Evolutionary conservation across 2,797 vertebrate genomes (phyloP).

Genomic region (Thamnophis elegans): DNA sequence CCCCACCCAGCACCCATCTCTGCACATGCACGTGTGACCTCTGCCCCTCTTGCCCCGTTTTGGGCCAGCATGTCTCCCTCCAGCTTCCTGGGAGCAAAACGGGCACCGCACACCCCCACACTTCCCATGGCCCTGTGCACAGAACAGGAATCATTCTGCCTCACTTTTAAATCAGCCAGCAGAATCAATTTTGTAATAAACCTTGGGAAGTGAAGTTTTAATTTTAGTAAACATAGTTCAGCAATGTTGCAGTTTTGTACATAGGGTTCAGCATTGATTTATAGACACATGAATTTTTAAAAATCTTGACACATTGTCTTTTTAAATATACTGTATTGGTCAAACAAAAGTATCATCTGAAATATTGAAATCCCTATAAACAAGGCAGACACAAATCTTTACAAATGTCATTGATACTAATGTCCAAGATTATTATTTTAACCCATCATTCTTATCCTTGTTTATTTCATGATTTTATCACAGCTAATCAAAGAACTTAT

Average conservation of each 20-base stretch:
- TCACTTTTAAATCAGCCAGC: neutral
- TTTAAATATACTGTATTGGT: neutral
- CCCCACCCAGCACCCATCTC: no score
- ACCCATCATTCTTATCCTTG: neutral
- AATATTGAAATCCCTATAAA: neutral
- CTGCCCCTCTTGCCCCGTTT: no score
- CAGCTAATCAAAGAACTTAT: neutral
- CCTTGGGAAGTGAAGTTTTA: neutral
- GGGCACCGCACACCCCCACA: no score
- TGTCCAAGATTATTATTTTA: neutral
- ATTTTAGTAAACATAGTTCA: neutral
- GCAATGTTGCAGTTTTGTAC: neutral
- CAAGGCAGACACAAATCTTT: neutral
- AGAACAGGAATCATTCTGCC: neutral
- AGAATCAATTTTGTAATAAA: neutral
- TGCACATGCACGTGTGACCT: no score
- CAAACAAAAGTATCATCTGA: neutral
- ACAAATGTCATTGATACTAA: neutral
- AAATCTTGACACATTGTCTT: neutral
- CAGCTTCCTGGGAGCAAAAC: no score
- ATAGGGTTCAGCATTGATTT: neutral
- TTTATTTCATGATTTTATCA: slow-evolving; percentile 11
- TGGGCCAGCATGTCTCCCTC: no score
- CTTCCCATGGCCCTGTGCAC: no score
- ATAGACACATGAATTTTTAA: neutral